Conservation (phyloP, 2,113 vertebrate species). For the Gavialis gangeticus region DNA sequence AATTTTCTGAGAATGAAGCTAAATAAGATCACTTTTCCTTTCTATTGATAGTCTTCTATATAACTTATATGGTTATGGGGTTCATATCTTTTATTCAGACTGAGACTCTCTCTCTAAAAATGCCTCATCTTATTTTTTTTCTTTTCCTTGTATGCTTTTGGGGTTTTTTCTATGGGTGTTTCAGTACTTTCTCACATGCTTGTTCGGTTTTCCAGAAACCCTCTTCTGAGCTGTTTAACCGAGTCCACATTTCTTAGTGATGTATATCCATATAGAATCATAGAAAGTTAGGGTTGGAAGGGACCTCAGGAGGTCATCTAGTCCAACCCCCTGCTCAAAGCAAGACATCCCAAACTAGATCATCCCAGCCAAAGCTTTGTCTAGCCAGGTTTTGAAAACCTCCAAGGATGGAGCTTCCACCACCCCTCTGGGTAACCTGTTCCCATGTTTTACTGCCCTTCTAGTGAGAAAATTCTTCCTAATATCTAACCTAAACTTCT, state of each 20-base stretch:
- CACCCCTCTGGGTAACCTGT: too few species aligned
- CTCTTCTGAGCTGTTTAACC: neutral
- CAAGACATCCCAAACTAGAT: too few species aligned
- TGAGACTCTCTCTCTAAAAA: accelerated
- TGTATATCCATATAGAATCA: neutral
- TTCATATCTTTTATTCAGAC: neutral
- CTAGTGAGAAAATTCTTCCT: too few species aligned
- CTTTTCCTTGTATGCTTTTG: neutral
- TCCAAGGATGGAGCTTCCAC: too few species aligned
- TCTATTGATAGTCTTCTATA: neutral
- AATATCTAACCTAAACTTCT: too few species aligned
- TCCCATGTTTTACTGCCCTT: too few species aligned
- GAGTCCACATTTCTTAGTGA: neutral
- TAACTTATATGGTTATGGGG: neutral
- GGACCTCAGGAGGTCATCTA: too few species aligned
- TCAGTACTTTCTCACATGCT: neutral
- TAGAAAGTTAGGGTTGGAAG: too few species aligned
- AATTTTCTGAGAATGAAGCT: neutral
- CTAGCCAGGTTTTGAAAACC: too few species aligned
- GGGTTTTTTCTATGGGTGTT: neutral
- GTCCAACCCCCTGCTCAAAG: too few species aligned
- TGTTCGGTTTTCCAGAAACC: neutral
- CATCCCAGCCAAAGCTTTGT: too few species aligned
- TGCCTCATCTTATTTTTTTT: neutral
- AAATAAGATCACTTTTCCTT: neutral